Conservation (phyloP, 2,113 vertebrate genomes). For the Vidua chalybeata region DNA sequence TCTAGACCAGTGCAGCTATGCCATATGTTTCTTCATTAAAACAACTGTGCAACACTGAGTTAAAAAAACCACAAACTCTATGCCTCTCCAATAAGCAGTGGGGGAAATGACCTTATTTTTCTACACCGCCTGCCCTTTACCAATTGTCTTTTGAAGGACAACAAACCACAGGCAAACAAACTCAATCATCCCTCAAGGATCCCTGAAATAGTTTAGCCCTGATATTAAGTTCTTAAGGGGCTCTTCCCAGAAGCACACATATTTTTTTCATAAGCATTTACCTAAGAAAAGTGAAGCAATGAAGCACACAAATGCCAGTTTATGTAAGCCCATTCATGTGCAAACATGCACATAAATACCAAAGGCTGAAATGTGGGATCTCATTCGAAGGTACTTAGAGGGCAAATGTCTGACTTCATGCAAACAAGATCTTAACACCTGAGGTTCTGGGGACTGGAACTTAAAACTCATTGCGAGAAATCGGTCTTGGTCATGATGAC, state of each 20-base stretch:
- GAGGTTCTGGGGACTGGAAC: background rate
- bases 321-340: slow-evolving; percentile 29
- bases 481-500: rapidly evolving
- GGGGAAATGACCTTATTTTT: background rate
- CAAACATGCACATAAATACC: slow-evolving; percentile 19
- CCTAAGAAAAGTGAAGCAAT: slow-evolving; percentile 43
- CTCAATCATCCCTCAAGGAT: background rate
- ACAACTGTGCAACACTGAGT: background rate
- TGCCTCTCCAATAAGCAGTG: background rate
- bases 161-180: background rate
- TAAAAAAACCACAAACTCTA: background rate
- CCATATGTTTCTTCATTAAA: background rate
- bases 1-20: background rate
- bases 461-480: background rate
- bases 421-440: background rate
- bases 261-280: slow-evolving; percentile 21
- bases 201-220: background rate
- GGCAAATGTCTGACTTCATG: background rate
- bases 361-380: background rate
- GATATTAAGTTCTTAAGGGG: background rate
- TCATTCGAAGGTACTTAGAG: background rate
- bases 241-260: background rate
- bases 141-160: background rate
- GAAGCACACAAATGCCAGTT: background rate
- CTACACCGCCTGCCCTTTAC: background rate